Evolutionary conservation across 1,140 invertebrate genomes (phyloP), one percentile per base, ranked within the genome.

Genomic region (Atta cephalotes): DNA sequence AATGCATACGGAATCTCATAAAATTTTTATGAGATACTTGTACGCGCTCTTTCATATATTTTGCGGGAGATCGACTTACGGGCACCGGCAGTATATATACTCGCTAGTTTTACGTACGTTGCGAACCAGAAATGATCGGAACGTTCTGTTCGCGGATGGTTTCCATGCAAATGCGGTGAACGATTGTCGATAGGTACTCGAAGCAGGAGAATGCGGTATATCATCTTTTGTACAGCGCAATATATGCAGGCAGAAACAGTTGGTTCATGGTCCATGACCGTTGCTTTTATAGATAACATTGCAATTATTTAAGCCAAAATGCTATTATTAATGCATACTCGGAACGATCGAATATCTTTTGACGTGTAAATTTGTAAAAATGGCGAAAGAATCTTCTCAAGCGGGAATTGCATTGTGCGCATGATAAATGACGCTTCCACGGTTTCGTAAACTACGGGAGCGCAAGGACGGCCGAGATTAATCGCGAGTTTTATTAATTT

Each of bases 141-240:
- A 90, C 85, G 88, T 90, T 84, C 84, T 78, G 66, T 63, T 85
- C 70, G 70, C 76, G 89, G 45, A 90, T 90, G 76, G 70, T 90
- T 89, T 91, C 89, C 89, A 91, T 90, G 89, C 79, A 90, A 91
- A 91, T 91, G 84, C 74, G 86, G 45, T 71, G 86, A 88, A 84
- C 87, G 82, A 82, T 58, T 88, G 89, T 88, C 88, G 86, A 89
- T 90, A 82, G 89, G 72, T 88, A 86, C 60, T 82, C 76, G 77
- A 88, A 53, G 68, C 58, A 70, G 81, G 53, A 68, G 53, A 78
- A 77, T 21, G 45, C 78, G 85, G 81, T 88, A 80, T 79, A 88
- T 90, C 89, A 88, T 90, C 89, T 86, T 88, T 86, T 82, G 81
- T 76, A 90, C 45, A 45, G 49, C 25, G 35, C 62, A 35, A 49